Evolutionary conservation across 2,797 vertebrate genomes (phyloP).

Genomic region (Micropoecilia bifurca): DNA sequence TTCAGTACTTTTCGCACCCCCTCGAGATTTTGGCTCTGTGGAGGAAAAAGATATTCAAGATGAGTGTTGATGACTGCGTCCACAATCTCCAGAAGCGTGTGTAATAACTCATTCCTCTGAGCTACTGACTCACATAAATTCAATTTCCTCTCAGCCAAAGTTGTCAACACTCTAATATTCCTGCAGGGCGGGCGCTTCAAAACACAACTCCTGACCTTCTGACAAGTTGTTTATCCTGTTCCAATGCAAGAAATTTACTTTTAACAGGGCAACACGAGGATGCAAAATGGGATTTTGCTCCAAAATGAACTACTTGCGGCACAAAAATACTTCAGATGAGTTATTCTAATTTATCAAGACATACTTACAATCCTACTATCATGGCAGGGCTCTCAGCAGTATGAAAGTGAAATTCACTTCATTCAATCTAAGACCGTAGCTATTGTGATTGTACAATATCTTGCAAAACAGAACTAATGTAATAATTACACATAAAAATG

Average conservation of each 20-base stretch:
- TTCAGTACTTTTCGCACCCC: constrained; percentile 12
- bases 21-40: constrained; percentile 9
- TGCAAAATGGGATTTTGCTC: constrained; percentile 2
- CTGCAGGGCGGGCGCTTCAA: constrained; percentile 18
- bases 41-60: constrained; percentile 14
- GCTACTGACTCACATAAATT: constrained; percentile 54
- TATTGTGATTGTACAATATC: not conserved
- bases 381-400: not conserved
- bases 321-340: not conserved
- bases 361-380: not conserved
- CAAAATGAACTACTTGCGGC: not conserved
- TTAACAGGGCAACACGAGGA: constrained; percentile 18
- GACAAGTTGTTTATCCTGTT: constrained; percentile 50
- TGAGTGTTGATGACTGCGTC: constrained; percentile 36
- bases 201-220: constrained; percentile 39
- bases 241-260: constrained; percentile 23
- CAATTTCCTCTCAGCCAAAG: constrained; percentile 38
- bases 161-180: constrained; percentile 53
- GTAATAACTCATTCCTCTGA: constrained; percentile 41
- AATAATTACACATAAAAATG: not conserved
- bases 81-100: constrained; percentile 23
- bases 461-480: not conserved
- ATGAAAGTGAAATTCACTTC: not conserved
- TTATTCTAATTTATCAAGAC: not conserved
- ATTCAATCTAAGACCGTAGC: not conserved